A percentile compares a stretch with the other conserved stretches of the same genome.
These are phyloP conservation scores for Syngnathus acus DNA, from an alignment of 2,797 vertebrate genomes.

Conservation along the genomic window DNA sequence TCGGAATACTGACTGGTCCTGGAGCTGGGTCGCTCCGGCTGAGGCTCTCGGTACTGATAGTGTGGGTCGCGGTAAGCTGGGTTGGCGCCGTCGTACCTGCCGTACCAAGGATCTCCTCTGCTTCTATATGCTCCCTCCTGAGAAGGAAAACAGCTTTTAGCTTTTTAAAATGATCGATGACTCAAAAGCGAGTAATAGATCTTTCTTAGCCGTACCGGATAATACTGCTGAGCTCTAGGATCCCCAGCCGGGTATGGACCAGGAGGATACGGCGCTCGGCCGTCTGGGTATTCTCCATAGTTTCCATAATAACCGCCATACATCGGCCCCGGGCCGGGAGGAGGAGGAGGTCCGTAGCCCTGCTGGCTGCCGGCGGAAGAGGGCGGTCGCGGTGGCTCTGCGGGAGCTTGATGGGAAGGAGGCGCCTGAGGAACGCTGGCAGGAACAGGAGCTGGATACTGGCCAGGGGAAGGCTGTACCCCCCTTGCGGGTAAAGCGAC, in stretches of 20 bases:
- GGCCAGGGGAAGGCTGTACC: conserved; percentile 25
- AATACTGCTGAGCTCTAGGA: conserved; percentile 78
- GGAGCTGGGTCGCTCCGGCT: conserved; percentile 85
- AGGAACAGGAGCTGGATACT: conserved; percentile 42
- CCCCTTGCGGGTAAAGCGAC: conserved; percentile 29
- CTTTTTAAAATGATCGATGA: background rate
- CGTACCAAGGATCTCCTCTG: conserved; percentile 75
- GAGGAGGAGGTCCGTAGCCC: conserved; percentile 61
- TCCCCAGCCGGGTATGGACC: conserved; percentile 71
- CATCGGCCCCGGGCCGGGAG: conserved; percentile 52
- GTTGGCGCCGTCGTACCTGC: conserved; percentile 69
- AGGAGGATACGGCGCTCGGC: conserved; percentile 67
- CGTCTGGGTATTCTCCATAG: conserved; percentile 75
- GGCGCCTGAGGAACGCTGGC: conserved; percentile 26
- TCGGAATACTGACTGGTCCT: conserved; percentile 91
- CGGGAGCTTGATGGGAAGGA: conserved; percentile 32
- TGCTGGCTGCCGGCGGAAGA: conserved; percentile 73
- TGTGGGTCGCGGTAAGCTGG: conserved; percentile 66
- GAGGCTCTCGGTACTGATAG: conserved; percentile 74
- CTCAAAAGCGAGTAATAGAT: background rate
- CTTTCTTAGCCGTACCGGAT: conserved; percentile 69
- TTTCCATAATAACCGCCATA: conserved; percentile 66
- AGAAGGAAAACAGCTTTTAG: conserved; percentile 4
- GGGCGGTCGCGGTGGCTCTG: conserved; percentile 71
- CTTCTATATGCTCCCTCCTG: conserved; percentile 74